Base-by-base conservation (phyloP, 2,888 invertebrate genomes). In the Catocala fraxini region DNA sequence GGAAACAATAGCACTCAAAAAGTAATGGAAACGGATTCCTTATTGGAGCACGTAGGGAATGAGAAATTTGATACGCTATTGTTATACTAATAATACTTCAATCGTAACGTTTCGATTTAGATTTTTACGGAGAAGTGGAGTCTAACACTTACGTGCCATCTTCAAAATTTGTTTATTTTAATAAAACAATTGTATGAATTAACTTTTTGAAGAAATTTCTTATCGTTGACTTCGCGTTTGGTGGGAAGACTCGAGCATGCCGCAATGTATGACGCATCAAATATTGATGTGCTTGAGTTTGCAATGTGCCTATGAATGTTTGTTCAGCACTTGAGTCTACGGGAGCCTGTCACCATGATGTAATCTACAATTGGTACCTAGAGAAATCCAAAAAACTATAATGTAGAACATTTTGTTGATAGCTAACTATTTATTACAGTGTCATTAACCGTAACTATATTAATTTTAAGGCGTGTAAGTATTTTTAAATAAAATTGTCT, bases 281-380 rank as follows among this genome's bases (percentile, higher is more conserved):
- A 56, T 65, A 72, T 77, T 73, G 69, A 74, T 74, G 76, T 74
- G 87, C 87, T 86, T 87, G 76, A 75, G 80, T 81, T 79, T 85
- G 83, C 84, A 80, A 83, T 83, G 83, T 85, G 83, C 81, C 75
- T 82, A 77, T 84, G 83, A 75, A 84, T 87, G 87, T 84, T 82
- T 83, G 82, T 84, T 64, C 73, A 75, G 74, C 61, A 71, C 77
- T 73, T 81, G 74, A 59, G 75, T 71, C 70, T 73, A 70, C 60
- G 62, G 39, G 56, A 73, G 71, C 61, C 71, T 64, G 33, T 61
- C 11, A 58, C 59, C 56, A 68, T 63, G 58, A 68, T 15, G 51
- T 61, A 35, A 46, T 68, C 54, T 54, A 68, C 62, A 5, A 67
- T 68, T 66, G 52, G 60, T 59, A 56, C 43, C 25, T 56, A 51